Conservation (phyloP, 2,888 invertebrate genomes). For the Apodemia mormo region DNA sequence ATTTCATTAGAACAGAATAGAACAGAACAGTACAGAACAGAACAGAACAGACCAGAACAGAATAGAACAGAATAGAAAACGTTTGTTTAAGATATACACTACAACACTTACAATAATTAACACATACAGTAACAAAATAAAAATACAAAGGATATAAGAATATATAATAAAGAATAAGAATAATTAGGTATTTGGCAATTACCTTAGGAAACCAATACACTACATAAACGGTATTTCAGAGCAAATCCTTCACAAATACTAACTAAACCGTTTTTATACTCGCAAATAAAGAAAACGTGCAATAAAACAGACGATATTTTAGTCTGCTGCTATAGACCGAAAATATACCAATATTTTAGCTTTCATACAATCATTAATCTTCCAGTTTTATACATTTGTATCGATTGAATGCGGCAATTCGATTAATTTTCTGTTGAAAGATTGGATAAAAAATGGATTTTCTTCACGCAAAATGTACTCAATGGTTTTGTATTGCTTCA, state of each 20-base stretch:
- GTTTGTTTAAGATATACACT: too few species aligned
- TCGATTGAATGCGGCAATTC: slow-evolving; percentile 28
- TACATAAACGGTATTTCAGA: background rate
- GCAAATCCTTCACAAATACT: background rate
- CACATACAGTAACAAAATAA: too few species aligned
- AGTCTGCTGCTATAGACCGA: background rate
- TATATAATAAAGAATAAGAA: too few species aligned
- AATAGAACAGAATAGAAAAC: too few species aligned
- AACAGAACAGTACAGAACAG: too few species aligned
- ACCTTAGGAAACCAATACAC: background rate
- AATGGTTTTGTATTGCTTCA: background rate
- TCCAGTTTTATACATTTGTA: slow-evolving; percentile 21
- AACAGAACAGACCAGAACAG: too few species aligned
- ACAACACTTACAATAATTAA: too few species aligned
- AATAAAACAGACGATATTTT: slow-evolving; percentile 15
- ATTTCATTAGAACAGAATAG: background rate
- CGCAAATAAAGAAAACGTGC: slow-evolving; percentile 10
- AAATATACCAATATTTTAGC: slow-evolving; percentile 20
- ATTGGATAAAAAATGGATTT: slow-evolving; percentile 25
- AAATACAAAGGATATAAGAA: too few species aligned
- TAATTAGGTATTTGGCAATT: too few species aligned
- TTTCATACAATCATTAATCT: slow-evolving; percentile 29
- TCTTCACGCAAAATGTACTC: background rate
- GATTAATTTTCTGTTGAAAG: slow-evolving; percentile 21
- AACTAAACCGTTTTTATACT: slow-evolving; percentile 4